Evolutionary conservation across 2,888 invertebrate genomes (phyloP), one percentile per base, ranked within the genome.

Genomic region (Apamea sordens): DNA sequence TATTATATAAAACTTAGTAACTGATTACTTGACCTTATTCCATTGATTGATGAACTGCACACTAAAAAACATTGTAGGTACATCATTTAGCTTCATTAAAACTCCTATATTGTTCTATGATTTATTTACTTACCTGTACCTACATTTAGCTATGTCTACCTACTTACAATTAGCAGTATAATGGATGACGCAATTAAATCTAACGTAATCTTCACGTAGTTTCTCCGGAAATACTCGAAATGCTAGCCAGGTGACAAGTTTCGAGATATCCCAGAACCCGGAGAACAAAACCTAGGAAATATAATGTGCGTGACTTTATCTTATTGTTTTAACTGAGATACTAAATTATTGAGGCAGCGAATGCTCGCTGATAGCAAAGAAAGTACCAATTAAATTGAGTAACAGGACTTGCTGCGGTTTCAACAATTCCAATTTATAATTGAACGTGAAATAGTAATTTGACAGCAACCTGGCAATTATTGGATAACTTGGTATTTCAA

Each of bases 221-320:
- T 85, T 85, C 85, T 76, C 85, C 85, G 86, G 85, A 85, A 85
- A 86, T 76, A 64, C 73, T 83, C 69, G 76, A 85, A 85, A 86
- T 83, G 75, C 69, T 75, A 59, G 82, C 79, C 74, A 76, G 65
- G 63, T 80, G 85, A 85, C 85, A 85, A 86, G 85, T 77, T 80
- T 86, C 80, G 68, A 86, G 85, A 70, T 85, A 86, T 71, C 86
- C 65, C 53, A 77, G 77, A 79, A 86, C 76, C 21, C n/a, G 36
- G 44, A 67, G 77, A 86, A 86, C 85, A 85, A 86, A 86, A 83
- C 86, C 86, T 76, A 86, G 86, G 85, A 83, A 86, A 83, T 86
- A 80, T 75, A 65, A 75, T 73, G 75, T 83, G 83, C 84, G 77
- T 83, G 84, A 86, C 86, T 86, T 77, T 83, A 80, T 86, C 85